Base-by-base conservation (phyloP, 2,113 vertebrate genomes). In the Stictonetta naevosa region DNA sequence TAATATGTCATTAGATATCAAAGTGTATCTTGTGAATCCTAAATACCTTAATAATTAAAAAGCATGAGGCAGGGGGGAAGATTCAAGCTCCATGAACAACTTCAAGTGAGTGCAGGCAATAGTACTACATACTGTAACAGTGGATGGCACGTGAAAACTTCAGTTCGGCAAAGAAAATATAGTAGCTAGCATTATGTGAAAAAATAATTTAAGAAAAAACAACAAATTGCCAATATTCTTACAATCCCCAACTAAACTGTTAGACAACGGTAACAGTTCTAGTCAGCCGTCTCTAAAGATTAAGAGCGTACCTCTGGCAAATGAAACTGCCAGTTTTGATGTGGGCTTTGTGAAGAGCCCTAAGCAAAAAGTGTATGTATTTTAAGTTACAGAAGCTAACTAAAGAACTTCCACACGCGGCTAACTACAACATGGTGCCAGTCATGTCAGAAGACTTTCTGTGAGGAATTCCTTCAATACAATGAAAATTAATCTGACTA, bases 181-280 rank as follows among this genome's bases (percentile, higher is more conserved):
- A 25, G 34, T 13, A 19, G 21, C 40, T 3, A 14, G 34, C 40
- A 26, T 8, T 0, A 2, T 8, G 13, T 26, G 36, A 17, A 20
- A 88, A 74, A 72, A 63, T 13, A 40, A 53, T 23, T 38, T 55
- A 52, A 50, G 29, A 73, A n/a, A 73, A 85, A 53, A 25, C 34
- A 84, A 34, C 4, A 33, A 34, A 31, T 33, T 29, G 21, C 20
- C 59, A 63, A 8, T 42, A 52, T 40, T 76, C 75, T 42, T 52
- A 63, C 88, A 81, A 85, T 53, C 18, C 25, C 25, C 63, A 44
- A 8, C 34, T 42, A 28, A 7, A 16, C 6, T 56, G 38, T 17
- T 13, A 34, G 25, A 67, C 40, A 68, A 31, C 29, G 63, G 25
- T 22, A 17, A 13, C 78, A 68, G 17, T 64, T 86, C 19, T 8